Evolutionary conservation across 2,888 invertebrate genomes (phyloP).

Genomic region (Xestia c-nigrum): DNA sequence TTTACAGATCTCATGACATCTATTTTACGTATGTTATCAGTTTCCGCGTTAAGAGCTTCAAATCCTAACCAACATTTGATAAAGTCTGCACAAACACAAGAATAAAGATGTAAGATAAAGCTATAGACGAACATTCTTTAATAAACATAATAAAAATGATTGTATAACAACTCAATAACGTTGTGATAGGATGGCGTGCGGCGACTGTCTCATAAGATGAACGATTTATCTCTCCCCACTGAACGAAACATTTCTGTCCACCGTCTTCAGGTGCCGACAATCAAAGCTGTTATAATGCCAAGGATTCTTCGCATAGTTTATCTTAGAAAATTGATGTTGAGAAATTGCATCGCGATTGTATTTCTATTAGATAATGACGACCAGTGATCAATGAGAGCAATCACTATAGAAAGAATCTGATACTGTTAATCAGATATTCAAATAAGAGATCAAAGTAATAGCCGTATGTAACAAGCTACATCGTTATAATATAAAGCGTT

Average conservation of each 20-base stretch:
- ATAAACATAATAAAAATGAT: constrained; percentile 58
- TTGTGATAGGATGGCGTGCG: constrained; percentile 50
- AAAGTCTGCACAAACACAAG: constrained; percentile 53
- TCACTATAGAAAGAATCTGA: not conserved
- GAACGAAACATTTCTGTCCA: constrained; percentile 48
- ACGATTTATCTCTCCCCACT: constrained; percentile 54
- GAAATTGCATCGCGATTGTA: constrained; percentile 16
- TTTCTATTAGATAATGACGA: constrained; percentile 16
- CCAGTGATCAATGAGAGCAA: not conserved
- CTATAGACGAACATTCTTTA: constrained; percentile 47
- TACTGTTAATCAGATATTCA: not conserved
- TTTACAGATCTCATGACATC: constrained; percentile 14
- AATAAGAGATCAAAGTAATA: not conserved
- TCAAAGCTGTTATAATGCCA: constrained; percentile 29
- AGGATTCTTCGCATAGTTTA: constrained; percentile 37
- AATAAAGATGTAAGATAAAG: constrained; percentile 56
- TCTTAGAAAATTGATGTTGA: constrained; percentile 22
- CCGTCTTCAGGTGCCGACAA: constrained; percentile 22
- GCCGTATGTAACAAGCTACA: not conserved
- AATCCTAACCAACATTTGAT: constrained; percentile 47
- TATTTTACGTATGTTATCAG: constrained; percentile 25
- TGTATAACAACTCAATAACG: constrained; percentile 54
- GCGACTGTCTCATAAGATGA: constrained; percentile 39
- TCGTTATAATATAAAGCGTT: constrained; percentile 16
- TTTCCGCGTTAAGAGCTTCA: constrained; percentile 34